A percentile compares a stretch with the other conserved stretches of the same genome.
phyloP scores from a whole-genome alignment of 2,888 invertebrate species.

The Rhimphoctona megacephalus region DNA sequence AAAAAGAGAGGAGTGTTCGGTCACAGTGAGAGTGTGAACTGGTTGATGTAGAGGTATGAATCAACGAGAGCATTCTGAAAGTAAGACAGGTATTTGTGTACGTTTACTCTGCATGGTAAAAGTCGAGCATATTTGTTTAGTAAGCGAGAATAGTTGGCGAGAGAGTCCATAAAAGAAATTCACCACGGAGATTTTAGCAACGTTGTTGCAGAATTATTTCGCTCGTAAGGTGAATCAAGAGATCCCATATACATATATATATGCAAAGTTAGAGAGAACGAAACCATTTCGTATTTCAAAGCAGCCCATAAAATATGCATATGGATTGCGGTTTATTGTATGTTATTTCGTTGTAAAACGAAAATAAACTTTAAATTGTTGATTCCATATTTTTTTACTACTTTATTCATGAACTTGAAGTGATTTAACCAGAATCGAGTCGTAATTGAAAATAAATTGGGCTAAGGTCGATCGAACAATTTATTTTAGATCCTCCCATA shows the following conservation, averaged over 20 bases:
- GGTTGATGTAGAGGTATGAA: slow-evolving; percentile 9
- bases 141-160: slow-evolving; percentile 28
- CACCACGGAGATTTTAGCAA: slow-evolving; percentile 38
- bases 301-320: slow-evolving; percentile 12
- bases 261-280: slow-evolving; percentile 2
- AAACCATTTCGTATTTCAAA: slow-evolving; percentile 17
- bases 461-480: background rate
- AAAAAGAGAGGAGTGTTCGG: slow-evolving; percentile 7
- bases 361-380: background rate
- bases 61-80: slow-evolving; percentile 40
- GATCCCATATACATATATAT: background rate
- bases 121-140: slow-evolving; percentile 43
- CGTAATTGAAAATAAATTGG: background rate
- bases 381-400: background rate
- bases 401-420: slow-evolving; percentile 27
- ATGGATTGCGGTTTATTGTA: background rate
- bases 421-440: background rate
- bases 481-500: background rate
- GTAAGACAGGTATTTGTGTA: slow-evolving; percentile 4
- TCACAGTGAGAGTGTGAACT: slow-evolving; percentile 58
- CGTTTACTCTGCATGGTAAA: slow-evolving; percentile 38
- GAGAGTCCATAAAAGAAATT: slow-evolving; percentile 60
- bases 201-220: slow-evolving; percentile 39
- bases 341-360: background rate
- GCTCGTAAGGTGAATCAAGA: slow-evolving; percentile 20